Evolutionary conservation across 2,888 invertebrate species (phyloP), one percentile per base, ranked within the genome.

Genomic region (Epinotia bilunana): DNA sequence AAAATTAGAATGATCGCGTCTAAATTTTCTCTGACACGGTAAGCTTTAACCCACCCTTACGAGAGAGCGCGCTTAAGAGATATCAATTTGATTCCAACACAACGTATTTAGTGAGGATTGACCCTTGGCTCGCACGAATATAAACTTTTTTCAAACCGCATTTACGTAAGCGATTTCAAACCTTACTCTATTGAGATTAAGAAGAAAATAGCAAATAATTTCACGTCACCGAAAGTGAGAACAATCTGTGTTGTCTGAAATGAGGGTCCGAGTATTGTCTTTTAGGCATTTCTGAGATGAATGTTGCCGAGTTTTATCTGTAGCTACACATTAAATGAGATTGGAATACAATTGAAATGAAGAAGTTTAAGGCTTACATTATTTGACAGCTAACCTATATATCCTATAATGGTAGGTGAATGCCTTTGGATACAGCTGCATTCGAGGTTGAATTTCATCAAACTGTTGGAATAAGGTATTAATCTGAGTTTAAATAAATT

Each of bases 221-320:
- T 53, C 4, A 39, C 46, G 46, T 13, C n/a, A n/a, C n/a, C 53
- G 53, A 53, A 1, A 6, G n/a, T 53, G 5, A 53, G 7, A 53
- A n/a, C 61, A 49, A 58, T 43, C 64, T 46, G 46, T 18, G 49
- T 70, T 64, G 39, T 20, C 60, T 64, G 70, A 64, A 74, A 74
- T 60, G 39, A 70, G 70, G 28, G 49, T 57, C 43, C 23, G n/a
- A 33, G 33, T 60, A 53, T 70, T 64, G 74, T 70, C 58, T 16
- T 74, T 70, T 23, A 23, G 23, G 64, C 39, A 70, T 49, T 74
- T 74, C 6, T 69, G 64, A n/a, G 18, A 1, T 62, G 39, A 61
- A 33, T 33, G n/a, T 3, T 28, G 61, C n/a, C 33, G 7, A 28
- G 9, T 61, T 61, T 33, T 33, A 33, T 33, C 33, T 33, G 7